Evolutionary conservation across 2,888 invertebrate genomes (phyloP), one percentile per base, ranked within the genome.

Genomic region (Gibbula magus): DNA sequence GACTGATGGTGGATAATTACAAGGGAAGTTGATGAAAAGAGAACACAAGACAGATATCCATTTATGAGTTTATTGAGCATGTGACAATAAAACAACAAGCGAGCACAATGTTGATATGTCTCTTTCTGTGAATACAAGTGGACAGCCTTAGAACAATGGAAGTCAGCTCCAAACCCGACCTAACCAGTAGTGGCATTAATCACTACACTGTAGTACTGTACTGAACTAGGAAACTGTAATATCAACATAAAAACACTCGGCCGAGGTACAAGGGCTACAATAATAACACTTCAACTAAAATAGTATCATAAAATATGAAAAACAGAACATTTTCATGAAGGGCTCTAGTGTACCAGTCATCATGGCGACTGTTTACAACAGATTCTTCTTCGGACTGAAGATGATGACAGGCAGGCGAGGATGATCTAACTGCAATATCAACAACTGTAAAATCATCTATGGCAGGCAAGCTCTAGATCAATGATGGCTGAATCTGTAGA

Each of bases 11-110:
- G n/a, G n/a, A n/a, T n/a, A n/a, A n/a, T n/a, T n/a, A n/a, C n/a
- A n/a, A n/a, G n/a, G n/a, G n/a, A n/a, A n/a, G n/a, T n/a, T n/a
- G n/a, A n/a, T n/a, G n/a, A 13, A 45, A 45, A 45, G 10, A 45
- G 1, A 13, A 45, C 45, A 45, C 5, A 45, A 45, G 45, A 45
- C 45, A 10, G 10, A 13, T 7, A 25, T 70, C 70, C 32, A 35
- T 70, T 70, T 70, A 70, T 39, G 70, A 70, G 70, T 70, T 70
- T 70, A 70, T 35, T 70, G 70, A 70, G 70, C 70, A 70, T 70
- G 70, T 70, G 70, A 70, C 70, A 70, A 70, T 70, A 70, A 70
- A 70, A 70, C 70, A 70, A 70, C 70, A 70, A 70, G 70, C 70
- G 70, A 70, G 70, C 32, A 70, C 70, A 70, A 70, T 70, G 70